These are phyloP conservation scores for Drosophila takahashii DNA, from an alignment of 1,140 invertebrate genomes.

Conservation along the genomic window DNA sequence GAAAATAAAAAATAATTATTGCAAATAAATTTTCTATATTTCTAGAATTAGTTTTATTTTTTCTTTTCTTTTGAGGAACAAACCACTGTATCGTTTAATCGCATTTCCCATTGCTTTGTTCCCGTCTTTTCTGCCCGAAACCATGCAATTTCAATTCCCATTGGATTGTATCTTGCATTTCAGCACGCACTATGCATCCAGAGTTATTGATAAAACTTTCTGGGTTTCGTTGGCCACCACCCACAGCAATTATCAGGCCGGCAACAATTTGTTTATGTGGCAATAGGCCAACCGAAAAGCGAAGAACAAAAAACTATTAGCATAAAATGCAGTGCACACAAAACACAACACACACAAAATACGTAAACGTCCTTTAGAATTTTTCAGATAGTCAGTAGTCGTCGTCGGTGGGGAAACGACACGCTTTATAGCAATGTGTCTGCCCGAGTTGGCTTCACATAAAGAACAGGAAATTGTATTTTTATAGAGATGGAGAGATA, in stretches of 20 bases:
- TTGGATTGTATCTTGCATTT: slow-evolving; percentile 31
- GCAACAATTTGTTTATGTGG: slow-evolving; percentile 41
- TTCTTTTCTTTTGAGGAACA: neutral
- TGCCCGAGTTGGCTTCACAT: slow-evolving; percentile 25
- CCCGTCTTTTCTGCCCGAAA: neutral
- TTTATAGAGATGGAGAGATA: slow-evolving; percentile 33
- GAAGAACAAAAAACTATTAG: slow-evolving; percentile 31
- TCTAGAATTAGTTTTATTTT: neutral
- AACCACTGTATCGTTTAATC: neutral
- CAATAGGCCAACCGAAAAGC: slow-evolving; percentile 35
- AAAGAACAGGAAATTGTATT: slow-evolving; percentile 73
- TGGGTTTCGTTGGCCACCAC: slow-evolving; percentile 15
- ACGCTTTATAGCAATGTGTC: slow-evolving; percentile 18
- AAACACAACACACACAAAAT: neutral
- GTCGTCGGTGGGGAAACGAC: slow-evolving; percentile 9
- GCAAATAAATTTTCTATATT: neutral
- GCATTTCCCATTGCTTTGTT: neutral
- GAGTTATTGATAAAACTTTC: slow-evolving; percentile 60
- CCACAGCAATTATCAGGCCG: slow-evolving; percentile 30
- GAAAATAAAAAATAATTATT: too few species aligned
- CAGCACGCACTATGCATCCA: slow-evolving; percentile 31
- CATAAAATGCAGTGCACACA: slow-evolving; percentile 32
- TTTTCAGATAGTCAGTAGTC: slow-evolving; percentile 2
- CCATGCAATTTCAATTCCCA: slow-evolving; percentile 20
- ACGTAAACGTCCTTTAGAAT: neutral